Evolutionary conservation across 2,113 vertebrate genomes (phyloP).

Genomic region (Empidonax alnorum): DNA sequence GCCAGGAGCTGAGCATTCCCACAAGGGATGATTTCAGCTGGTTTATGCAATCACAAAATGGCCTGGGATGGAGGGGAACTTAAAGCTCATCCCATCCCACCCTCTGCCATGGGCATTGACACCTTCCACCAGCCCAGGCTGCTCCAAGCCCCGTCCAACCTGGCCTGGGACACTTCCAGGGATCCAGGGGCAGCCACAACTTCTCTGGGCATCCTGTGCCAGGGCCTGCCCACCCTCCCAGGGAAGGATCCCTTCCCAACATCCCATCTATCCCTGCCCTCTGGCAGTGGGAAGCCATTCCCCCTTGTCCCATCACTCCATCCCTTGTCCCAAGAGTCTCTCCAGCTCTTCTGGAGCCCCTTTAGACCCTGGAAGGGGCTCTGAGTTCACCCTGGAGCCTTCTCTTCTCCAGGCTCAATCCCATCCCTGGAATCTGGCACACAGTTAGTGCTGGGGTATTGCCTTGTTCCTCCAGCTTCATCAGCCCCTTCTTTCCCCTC

Average conservation of each 20-base stretch:
- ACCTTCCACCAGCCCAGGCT: background rate
- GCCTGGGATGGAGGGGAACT: background rate
- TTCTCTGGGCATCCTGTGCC: background rate
- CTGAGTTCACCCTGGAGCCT: accelerated
- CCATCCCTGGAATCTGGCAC: background rate
- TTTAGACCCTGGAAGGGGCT: background rate
- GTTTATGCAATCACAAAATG: background rate
- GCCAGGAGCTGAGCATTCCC: background rate
- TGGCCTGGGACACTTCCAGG: background rate
- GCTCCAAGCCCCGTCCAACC: background rate
- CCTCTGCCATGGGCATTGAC: background rate
- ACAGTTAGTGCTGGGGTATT: background rate
- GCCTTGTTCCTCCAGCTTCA: background rate
- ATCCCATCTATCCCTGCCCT: background rate
- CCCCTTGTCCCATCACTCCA: background rate
- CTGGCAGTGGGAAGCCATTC: background rate
- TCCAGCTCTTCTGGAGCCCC: background rate
- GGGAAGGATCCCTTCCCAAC: background rate
- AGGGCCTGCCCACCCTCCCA: background rate
- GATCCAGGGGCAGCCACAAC: background rate
- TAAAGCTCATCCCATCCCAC: accelerated
- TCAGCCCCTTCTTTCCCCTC: too few relatives aligned
- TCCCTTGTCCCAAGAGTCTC: background rate
- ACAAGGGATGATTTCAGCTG: accelerated
- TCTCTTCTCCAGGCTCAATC: background rate